A percentile compares a stretch with the other conserved stretches of the same genome.
phyloP scores from a whole-genome alignment of 2,113 vertebrate genomes.

The Bagarius yarrelli region DNA sequence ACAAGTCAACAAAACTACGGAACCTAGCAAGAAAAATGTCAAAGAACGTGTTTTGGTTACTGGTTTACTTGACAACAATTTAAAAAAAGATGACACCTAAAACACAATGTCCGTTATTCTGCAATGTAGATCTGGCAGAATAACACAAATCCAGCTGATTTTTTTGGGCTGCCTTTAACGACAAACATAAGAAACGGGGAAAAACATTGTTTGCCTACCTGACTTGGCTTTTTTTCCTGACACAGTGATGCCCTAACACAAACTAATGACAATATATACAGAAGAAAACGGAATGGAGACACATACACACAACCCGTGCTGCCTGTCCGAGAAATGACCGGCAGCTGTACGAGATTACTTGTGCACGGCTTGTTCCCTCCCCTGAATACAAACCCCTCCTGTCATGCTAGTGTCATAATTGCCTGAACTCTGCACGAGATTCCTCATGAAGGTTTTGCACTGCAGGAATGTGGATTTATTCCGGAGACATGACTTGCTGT shows the following conservation, averaged over 20 bases:
- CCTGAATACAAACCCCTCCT: slow-evolving; percentile 36
- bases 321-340: slow-evolving; percentile 57
- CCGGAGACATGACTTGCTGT: neutral
- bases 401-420: slow-evolving; percentile 31
- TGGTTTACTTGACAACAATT: neutral
- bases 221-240: neutral
- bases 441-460: slow-evolving; percentile 32
- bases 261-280: slow-evolving; percentile 44
- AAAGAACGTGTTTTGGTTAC: neutral
- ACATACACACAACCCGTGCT: neutral
- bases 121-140: neutral
- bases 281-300: slow-evolving; percentile 19
- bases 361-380: slow-evolving; percentile 24
- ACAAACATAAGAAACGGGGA: neutral
- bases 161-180: neutral
- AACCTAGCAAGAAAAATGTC: neutral
- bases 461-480: slow-evolving; percentile 28
- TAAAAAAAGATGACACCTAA: neutral
- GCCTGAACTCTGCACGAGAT: slow-evolving; percentile 4
- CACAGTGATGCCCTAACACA: neutral
- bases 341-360: slow-evolving; percentile 48
- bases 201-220: slow-evolving; percentile 61
- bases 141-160: too few species aligned
- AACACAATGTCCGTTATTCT: neutral
- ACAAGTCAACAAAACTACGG: neutral